Evolutionary conservation across 2,113 vertebrate genomes (phyloP).

Genomic region (Larimichthys polyactis): DNA sequence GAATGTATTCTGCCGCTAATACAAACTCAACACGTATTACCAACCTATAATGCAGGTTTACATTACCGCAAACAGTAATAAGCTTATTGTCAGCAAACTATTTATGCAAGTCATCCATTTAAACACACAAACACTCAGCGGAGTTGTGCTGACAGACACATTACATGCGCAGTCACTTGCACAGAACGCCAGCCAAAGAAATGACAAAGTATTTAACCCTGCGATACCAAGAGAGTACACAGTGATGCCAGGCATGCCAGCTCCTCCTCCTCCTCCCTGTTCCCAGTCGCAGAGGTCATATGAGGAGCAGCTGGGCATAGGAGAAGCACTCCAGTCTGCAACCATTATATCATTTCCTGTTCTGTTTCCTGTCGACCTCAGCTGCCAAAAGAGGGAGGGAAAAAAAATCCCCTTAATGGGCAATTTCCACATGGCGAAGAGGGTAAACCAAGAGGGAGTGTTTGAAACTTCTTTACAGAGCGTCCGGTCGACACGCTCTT

Average conservation of each 20-base stretch:
- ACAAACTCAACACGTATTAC: too few relatives aligned
- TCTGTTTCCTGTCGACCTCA: constrained; percentile 84
- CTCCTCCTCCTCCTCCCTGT: constrained; percentile 33
- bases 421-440: constrained; percentile 81
- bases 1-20: too few relatives aligned
- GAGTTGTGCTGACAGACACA: background rate
- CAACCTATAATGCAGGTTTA: too few relatives aligned
- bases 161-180: background rate
- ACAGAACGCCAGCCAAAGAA: background rate
- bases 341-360: constrained; percentile 89
- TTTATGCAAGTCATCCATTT: background rate
- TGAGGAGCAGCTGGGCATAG: constrained; percentile 81
- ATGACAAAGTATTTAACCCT: constrained; percentile 17
- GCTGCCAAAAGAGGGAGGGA: constrained; percentile 75
- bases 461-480: constrained; percentile 61
- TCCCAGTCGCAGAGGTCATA: constrained; percentile 75
- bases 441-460: constrained; percentile 69
- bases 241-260: constrained; percentile 37
- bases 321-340: constrained; percentile 81
- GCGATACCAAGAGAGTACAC: background rate
- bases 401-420: constrained; percentile 81
- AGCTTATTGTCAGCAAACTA: too few relatives aligned
- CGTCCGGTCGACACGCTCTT: background rate
- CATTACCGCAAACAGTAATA: too few relatives aligned
- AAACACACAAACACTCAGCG: background rate